Conservation (phyloP, 1,140 invertebrate genomes). For the Oedothorax gibbosus region DNA sequence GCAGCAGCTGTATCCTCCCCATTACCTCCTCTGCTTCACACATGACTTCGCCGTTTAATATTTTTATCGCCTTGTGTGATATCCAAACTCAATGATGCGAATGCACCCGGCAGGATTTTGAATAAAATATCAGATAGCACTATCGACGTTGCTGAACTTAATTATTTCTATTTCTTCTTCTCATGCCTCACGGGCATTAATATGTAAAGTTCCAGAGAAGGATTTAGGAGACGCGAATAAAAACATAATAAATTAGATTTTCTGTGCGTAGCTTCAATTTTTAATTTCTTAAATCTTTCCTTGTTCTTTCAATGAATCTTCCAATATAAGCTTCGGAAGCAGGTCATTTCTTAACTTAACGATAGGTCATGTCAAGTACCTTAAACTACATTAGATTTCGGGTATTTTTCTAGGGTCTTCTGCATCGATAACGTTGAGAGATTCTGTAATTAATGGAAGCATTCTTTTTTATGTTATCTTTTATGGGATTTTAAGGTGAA, state of each 20-base stretch:
- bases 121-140: neutral
- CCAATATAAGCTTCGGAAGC: neutral
- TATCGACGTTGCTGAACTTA: constrained; percentile 1
- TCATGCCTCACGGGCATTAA: constrained; percentile 19
- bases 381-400: constrained; percentile 20
- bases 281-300: constrained; percentile 18
- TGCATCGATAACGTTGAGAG: neutral
- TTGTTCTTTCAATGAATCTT: neutral
- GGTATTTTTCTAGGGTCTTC: neutral
- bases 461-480: neutral
- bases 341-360: constrained; percentile 22
- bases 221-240: constrained; percentile 31
- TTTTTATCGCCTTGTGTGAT: neutral
- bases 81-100: neutral
- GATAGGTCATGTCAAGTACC: constrained; percentile 5
- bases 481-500: too few relatives aligned
- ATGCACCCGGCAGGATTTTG: neutral
- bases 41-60: neutral
- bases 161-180: constrained; percentile 31
- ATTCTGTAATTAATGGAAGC: constrained; percentile 13
- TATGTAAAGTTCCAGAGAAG: constrained; percentile 7
- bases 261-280: constrained; percentile 4
- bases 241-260: constrained; percentile 47
- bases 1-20: neutral
- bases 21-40: neutral